Base-by-base conservation (phyloP, 2,797 vertebrate species). In the Setipinna tenuifilis region DNA sequence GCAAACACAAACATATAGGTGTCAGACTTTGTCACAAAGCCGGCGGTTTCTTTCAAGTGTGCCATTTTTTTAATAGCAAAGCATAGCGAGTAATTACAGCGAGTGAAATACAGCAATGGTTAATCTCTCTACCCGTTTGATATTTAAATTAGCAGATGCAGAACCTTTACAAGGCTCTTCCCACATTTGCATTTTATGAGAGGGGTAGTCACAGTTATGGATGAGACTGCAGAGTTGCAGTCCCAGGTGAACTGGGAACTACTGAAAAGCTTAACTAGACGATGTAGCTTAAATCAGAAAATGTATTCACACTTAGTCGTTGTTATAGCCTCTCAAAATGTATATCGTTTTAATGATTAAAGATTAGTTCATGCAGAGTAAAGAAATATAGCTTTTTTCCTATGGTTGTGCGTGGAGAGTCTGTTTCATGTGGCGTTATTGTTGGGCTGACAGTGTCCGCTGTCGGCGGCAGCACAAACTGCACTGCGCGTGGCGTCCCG, bases 401-500 rank as follows among this genome's bases (percentile, higher is more conserved):
- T 86, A 23, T 87, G 85, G 46, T 21, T 19, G 14, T 44, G 71
- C 17, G 17, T 1, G 28, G 16, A 44, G 35, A 7, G 71, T 44
- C 16, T 21, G 5, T 58, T 21, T 84, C 71, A 82, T 88, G 86
- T 2, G 84, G 86, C 86, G 84, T 83, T 89, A 95, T 95, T 95
- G 93, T 92, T 95, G 92, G 89, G 93, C 94, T 95, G 93, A 96
- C 93, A 96, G 95, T 95, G 95, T 95, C 95, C 93, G 88, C 96
- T 96, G 93, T 94, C 94, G 96, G 95, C 81, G 89, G 92, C 48
- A 93, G 90, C 83, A 86, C 87, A 93, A 93, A 96, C 94, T 96
- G 94, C 96, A 95, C 71, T 87, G 91, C 80, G 19, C 25, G 81
- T 91, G 83, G 83, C 62, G 88, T 54, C 54, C 28, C 21, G 28